Percentiles rank a stretch among this genome's conserved stretches.
Evolutionary conservation across 2,113 vertebrate genomes (phyloP).

Genomic region (Ammodytes dubius): DNA sequence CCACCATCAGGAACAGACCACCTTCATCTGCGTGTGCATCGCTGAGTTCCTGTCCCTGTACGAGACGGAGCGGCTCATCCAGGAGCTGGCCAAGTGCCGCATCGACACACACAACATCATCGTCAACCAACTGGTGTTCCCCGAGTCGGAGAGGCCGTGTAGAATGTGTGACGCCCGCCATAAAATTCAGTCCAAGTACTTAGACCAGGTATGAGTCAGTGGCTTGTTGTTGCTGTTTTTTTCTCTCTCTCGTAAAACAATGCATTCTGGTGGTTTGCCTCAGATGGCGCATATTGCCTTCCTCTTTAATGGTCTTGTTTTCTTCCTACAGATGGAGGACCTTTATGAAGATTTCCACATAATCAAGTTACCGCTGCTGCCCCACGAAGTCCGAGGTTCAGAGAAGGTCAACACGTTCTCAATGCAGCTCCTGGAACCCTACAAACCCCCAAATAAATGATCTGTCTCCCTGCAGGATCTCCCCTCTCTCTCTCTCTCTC

Average conservation of each 20-base stretch:
- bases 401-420: constrained; percentile 96
- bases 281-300: background rate
- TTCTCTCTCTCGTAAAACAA: no score
- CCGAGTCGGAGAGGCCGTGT: constrained; percentile 89
- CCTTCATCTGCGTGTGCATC: constrained; percentile 96
- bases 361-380: constrained; percentile 93
- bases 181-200: constrained; percentile 97
- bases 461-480: constrained; percentile 34
- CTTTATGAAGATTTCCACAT: constrained; percentile 98
- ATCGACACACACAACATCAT: constrained; percentile 98
- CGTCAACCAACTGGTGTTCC: constrained; percentile 96
- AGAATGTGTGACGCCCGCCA: constrained; percentile 96
- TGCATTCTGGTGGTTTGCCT: background rate
- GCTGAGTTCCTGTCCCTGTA: constrained; percentile 96
- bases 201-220: constrained; percentile 89
- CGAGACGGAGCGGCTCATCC: constrained; percentile 94
- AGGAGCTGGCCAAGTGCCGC: constrained; percentile 95
- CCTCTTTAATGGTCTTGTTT: background rate
- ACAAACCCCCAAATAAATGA: constrained; percentile 91
- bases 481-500: background rate
- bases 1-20: constrained; percentile 90
- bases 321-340: constrained; percentile 90
- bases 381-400: constrained; percentile 92
- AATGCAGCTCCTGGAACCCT: constrained; percentile 92
- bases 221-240: background rate